These are phyloP conservation scores for Coendou prehensilis DNA, from an alignment of 2,797 vertebrate genomes.

Conservation along the genomic window DNA sequence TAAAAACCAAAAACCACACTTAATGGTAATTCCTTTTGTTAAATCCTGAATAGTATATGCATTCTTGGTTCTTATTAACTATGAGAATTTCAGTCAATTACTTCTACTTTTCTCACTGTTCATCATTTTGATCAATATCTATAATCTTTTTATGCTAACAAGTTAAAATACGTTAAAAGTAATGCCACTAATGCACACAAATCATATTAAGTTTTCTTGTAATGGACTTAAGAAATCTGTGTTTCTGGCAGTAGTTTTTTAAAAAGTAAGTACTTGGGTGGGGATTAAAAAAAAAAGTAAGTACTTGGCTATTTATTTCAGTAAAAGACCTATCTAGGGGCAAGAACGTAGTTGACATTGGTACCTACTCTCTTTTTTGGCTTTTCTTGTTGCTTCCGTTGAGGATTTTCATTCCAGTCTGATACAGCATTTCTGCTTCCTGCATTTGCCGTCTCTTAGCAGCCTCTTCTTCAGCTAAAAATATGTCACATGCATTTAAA, in stretches of 20 bases:
- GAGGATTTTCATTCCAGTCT: slow-evolving; percentile 94
- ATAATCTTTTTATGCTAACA: not conserved
- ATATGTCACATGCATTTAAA: not conserved
- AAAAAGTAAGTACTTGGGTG: not conserved
- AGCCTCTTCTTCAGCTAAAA: slow-evolving; percentile 95
- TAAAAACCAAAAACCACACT: not conserved
- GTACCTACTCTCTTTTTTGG: slow-evolving; percentile 95
- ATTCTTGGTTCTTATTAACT: slow-evolving; percentile 46
- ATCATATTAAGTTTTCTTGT: not conserved
- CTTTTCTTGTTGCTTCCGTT: slow-evolving; percentile 94
- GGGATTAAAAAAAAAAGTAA: not conserved
- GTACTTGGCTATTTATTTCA: not conserved
- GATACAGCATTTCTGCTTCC: slow-evolving; percentile 96
- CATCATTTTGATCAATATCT: not conserved
- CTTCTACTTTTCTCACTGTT: not conserved
- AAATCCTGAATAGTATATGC: not conserved
- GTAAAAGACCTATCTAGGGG: not conserved
- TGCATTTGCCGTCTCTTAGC: slow-evolving; percentile 93
- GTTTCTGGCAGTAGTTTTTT: not conserved
- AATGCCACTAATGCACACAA: not conserved
- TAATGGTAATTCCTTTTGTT: slow-evolving; percentile 6
- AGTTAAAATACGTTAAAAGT: slow-evolving; percentile 53
- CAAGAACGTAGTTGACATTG: slow-evolving; percentile 38
- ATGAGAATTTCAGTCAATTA: not conserved
- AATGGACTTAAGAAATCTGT: not conserved